Percentiles rank a stretch among this genome's conserved stretches.
phyloP scores from a whole-genome alignment of 2,888 invertebrate species.

The Habroteleia sp. region DNA sequence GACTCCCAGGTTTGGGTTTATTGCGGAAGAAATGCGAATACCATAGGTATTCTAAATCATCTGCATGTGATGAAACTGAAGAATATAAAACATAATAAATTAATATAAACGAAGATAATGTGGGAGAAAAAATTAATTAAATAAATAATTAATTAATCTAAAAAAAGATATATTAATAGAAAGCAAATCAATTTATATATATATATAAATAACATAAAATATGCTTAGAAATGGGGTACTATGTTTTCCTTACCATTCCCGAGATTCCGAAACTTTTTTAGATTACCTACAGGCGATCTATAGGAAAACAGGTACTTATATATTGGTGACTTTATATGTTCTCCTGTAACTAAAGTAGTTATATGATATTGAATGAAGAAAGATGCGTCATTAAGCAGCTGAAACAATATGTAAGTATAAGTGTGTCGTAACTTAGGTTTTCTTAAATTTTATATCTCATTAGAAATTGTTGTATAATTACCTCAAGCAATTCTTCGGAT shows the following conservation, averaged over 20 bases:
- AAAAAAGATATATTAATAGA: too few species aligned
- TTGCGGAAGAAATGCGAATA: conserved; percentile 76
- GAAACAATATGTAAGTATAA: too few species aligned
- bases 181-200: too few species aligned
- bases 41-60: conserved; percentile 82
- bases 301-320: conserved; percentile 73
- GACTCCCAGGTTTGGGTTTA: conserved; percentile 73
- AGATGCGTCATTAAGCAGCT: conserved; percentile 71
- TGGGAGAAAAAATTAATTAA: too few species aligned
- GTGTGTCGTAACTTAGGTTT: too few species aligned
- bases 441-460: conserved; percentile 1
- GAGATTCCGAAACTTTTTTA: conserved; percentile 70
- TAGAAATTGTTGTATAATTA: conserved; percentile 16
- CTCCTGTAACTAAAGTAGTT: conserved; percentile 68
- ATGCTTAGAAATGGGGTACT: too few species aligned
- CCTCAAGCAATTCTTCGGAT: conserved; percentile 61
- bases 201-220: too few species aligned
- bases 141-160: too few species aligned
- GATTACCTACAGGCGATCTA: conserved; percentile 69
- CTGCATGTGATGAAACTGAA: conserved; percentile 81
- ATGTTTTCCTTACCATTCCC: conserved; percentile 71
- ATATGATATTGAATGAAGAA: conserved; percentile 65
- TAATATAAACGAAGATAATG: too few species aligned
- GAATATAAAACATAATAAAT: background rate
- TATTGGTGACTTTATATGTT: conserved; percentile 70